These are phyloP conservation scores for Cephalotes varians DNA, from an alignment of 2,888 invertebrate genomes.

Conservation along the genomic window DNA sequence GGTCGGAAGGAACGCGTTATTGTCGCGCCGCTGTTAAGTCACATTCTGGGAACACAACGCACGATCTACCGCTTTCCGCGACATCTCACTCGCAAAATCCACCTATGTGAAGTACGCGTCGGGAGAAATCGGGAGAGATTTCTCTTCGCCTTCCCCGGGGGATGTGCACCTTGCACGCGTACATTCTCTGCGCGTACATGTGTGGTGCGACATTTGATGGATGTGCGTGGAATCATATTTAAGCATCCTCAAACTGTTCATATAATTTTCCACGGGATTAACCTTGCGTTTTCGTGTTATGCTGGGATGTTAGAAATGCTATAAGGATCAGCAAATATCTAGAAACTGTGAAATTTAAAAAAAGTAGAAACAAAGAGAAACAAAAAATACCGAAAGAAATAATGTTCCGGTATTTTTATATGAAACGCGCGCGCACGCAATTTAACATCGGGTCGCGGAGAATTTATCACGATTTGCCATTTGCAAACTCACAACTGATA, in stretches of 20 bases:
- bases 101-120: slow-evolving; percentile 22
- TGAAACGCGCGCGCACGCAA: background rate
- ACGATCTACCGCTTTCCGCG: slow-evolving; percentile 17
- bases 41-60: slow-evolving; percentile 18
- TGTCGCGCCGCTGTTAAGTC: slow-evolving; percentile 39
- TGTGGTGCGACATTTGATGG: slow-evolving; percentile 16
- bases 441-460: slow-evolving; percentile 15
- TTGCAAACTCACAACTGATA: slow-evolving; percentile 32
- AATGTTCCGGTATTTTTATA: slow-evolving; percentile 28
- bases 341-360: background rate
- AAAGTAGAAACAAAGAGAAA: background rate
- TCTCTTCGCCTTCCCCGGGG: background rate
- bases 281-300: background rate
- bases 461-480: slow-evolving; percentile 28
- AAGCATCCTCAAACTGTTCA: background rate
- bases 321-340: background rate
- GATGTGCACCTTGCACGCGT: background rate
- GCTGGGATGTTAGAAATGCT: background rate
- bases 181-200: background rate
- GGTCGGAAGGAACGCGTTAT: background rate
- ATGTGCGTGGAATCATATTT: slow-evolving; percentile 4
- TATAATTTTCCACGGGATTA: slow-evolving; percentile 21
- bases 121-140: slow-evolving; percentile 18
- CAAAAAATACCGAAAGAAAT: background rate
- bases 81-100: slow-evolving; percentile 42